phyloP scores from a whole-genome alignment of 2,888 invertebrate species.

The Clitarchus hookeri region DNA sequence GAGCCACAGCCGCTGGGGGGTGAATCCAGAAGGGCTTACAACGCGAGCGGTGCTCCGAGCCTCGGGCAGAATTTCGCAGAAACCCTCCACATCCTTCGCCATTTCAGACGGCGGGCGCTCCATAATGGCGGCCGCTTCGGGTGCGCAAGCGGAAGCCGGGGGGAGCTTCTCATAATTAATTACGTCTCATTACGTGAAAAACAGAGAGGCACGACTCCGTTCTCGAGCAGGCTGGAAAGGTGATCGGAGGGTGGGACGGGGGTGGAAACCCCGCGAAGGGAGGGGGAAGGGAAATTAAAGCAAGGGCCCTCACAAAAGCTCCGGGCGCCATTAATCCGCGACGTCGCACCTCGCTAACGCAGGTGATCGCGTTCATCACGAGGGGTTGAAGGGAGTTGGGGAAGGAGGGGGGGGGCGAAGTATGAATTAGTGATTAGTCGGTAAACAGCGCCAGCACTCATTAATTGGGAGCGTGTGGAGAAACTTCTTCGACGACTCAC shows the following conservation, averaged over 20 bases:
- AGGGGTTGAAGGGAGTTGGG: neutral
- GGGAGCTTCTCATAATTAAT: neutral
- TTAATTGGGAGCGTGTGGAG: too few species aligned
- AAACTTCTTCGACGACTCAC: too few species aligned
- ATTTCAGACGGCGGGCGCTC: neutral
- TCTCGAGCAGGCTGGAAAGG: neutral
- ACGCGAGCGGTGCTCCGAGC: too few species aligned
- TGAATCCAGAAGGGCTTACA: too few species aligned
- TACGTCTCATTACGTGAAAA: slow-evolving; percentile 5
- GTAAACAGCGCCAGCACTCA: too few species aligned
- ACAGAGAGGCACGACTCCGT: neutral
- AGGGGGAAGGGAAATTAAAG: neutral
- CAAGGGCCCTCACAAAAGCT: neutral
- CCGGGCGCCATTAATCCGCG: slow-evolving; percentile 9
- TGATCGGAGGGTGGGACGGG: neutral
- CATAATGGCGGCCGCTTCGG: neutral
- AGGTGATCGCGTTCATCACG: neutral
- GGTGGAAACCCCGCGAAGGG: neutral
- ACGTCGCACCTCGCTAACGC: neutral
- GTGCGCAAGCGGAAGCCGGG: neutral
- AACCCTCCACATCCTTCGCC: neutral
- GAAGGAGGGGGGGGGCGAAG: neutral
- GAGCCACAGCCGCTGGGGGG: too few species aligned
- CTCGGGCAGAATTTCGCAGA: too few species aligned
- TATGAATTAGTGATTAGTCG: slow-evolving; percentile 14